Evolutionary conservation across 2,888 invertebrate species (phyloP).

Genomic region (Nezara viridula): DNA sequence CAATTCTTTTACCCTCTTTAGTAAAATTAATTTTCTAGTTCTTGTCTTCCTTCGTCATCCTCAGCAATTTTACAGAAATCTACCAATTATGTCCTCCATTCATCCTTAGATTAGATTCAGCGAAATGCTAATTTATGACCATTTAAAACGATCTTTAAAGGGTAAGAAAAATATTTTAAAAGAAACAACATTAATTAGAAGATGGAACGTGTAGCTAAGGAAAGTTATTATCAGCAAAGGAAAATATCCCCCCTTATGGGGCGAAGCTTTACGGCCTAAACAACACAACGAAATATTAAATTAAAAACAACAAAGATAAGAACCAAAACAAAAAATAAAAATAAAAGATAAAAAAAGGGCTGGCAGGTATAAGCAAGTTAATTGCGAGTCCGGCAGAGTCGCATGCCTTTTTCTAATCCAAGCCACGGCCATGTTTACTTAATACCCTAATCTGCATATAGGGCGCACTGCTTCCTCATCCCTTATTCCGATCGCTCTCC

Average conservation of each 20-base stretch:
- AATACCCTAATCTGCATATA: slow-evolving; percentile 55
- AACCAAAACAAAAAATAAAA: background rate
- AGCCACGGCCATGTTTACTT: slow-evolving; percentile 49
- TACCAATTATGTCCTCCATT: no score
- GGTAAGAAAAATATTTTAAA: no score
- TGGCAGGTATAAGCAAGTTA: slow-evolving; percentile 24
- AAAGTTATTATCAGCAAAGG: background rate
- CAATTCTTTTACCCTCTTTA: no score
- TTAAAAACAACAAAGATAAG: slow-evolving; percentile 16
- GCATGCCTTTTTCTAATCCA: slow-evolving; percentile 50
- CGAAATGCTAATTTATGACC: no score
- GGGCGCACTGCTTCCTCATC: slow-evolving; percentile 45
- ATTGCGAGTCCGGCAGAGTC: slow-evolving; percentile 47
- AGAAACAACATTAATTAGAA: background rate
- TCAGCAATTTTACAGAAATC: no score
- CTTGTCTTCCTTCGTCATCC: no score
- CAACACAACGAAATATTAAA: slow-evolving; percentile 2
- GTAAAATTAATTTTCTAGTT: no score
- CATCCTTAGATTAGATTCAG: no score
- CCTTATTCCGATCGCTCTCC: slow-evolving; percentile 50
- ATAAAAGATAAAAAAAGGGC: background rate
- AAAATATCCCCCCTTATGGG: background rate
- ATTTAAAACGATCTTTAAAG: no score
- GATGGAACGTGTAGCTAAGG: background rate
- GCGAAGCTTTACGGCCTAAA: background rate